These are phyloP conservation scores for Homarus gammarus DNA, from an alignment of 2,888 invertebrate species.

Conservation along the genomic window DNA sequence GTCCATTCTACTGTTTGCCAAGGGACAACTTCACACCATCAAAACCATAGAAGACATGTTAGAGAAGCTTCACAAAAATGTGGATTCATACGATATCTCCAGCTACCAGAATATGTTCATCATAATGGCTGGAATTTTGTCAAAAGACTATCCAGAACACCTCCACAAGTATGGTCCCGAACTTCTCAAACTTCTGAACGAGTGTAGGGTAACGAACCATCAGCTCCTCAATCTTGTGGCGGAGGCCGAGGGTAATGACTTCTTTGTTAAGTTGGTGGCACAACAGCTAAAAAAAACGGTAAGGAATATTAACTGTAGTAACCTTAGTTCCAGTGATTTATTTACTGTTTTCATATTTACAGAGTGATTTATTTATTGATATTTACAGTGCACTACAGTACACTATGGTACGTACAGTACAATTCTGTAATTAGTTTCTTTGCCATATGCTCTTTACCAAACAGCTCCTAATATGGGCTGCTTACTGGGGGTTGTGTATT, in stretches of 20 bases:
- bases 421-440: too few species aligned
- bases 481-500: too few species aligned
- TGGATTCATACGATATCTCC: neutral
- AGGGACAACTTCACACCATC: neutral
- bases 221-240: slow-evolving; percentile 1
- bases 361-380: too few species aligned
- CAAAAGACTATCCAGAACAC: neutral
- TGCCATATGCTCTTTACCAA: too few species aligned
- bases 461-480: too few species aligned
- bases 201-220: neutral
- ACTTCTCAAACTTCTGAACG: neutral
- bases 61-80: neutral
- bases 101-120: neutral
- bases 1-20: neutral
- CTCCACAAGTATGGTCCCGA: neutral
- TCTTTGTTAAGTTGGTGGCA: neutral
- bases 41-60: neutral
- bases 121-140: slow-evolving; percentile 3
- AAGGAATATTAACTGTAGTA: too few species aligned
- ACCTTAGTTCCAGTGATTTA: too few species aligned
- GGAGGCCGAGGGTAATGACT: neutral
- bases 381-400: too few species aligned
- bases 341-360: too few species aligned
- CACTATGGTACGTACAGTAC: too few species aligned
- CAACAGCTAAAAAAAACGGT: neutral